Base-by-base conservation (phyloP, 2,888 invertebrate species). In the Micropterix aruncella region DNA sequence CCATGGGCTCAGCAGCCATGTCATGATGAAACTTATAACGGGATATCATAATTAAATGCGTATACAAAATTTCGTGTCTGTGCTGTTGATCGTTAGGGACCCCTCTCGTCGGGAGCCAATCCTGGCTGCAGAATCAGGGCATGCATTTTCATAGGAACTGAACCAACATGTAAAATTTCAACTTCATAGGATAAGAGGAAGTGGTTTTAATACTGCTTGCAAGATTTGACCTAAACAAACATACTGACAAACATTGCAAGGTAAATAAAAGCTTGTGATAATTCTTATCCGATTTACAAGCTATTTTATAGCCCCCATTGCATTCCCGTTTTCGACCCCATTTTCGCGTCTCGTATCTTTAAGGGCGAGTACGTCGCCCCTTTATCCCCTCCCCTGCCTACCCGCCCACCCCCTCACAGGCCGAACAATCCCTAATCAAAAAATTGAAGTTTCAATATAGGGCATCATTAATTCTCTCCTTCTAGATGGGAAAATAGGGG, bases 371-470 rank as follows among this genome's bases (percentile, higher is more conserved):
- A n/a, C n/a, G n/a, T 12, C 27, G 7, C 27, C 12, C 27, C 12
- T 27, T 27, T 12, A 27, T 27, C 27, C 27, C 27, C 27, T 12
- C 27, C 12, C 12, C 12, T 5, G 27, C 27, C 7, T 27, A 12
- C 5, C 5, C 12, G 27, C 5, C 7, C 5, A 7, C 12, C 27
- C 27, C 12, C 56, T 59, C 58, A 54, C 59, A 51, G 54, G 56
- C 58, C 52, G 58, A 52, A 56, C 60, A 56, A 60, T 56, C 58
- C 61, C 66, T 75, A 71, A 73, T 74, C 73, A 74, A 75, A 74
- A 77, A 76, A 76, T 75, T 75, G 74, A 73, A 72, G 72, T 74
- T 74, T 71, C 76, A 77, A 77, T 77, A 77, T 77, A 75, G 74
- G 73, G 65, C 70, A 76, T 77, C 77, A 77, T 77, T 77, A 78